Conservation (phyloP, 2,888 invertebrate species). For the Cerceris ruficornis region DNA sequence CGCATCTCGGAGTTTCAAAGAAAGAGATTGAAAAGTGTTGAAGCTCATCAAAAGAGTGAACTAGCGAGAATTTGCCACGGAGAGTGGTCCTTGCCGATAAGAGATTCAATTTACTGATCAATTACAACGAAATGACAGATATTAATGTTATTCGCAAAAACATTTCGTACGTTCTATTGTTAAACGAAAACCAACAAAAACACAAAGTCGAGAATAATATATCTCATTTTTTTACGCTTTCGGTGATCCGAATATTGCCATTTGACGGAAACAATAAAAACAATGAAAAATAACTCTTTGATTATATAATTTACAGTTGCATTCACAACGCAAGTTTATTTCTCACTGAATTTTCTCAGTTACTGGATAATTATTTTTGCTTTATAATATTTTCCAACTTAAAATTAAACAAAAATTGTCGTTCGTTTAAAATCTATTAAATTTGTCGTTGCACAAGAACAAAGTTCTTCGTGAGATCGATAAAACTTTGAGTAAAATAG, state of each 20-base stretch:
- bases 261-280: too few species aligned
- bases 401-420: too few species aligned
- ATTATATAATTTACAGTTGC: too few species aligned
- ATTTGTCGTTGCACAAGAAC: not conserved
- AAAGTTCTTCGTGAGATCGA: not conserved
- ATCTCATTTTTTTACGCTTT: not conserved
- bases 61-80: conserved; percentile 31
- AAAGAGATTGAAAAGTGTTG: conserved; percentile 41
- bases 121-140: conserved; percentile 65
- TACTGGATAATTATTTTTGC: too few species aligned
- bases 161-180: conserved; percentile 3
- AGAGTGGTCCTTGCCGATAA: conserved; percentile 67
- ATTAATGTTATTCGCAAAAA: conserved; percentile 33
- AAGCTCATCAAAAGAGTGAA: conserved; percentile 60
- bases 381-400: too few species aligned
- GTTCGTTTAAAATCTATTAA: too few species aligned
- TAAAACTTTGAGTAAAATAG: not conserved
- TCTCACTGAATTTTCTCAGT: too few species aligned
- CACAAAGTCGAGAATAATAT: too few species aligned
- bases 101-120: conserved; percentile 66
- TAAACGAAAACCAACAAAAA: not conserved
- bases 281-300: too few species aligned
- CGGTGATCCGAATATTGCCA: not conserved
- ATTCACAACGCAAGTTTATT: too few species aligned
- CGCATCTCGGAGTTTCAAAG: conserved; percentile 11